Percentiles rank a stretch among this genome's conserved stretches.
phyloP scores from a whole-genome alignment of 2,797 vertebrate species.

The Scyliorhinus canicula region DNA sequence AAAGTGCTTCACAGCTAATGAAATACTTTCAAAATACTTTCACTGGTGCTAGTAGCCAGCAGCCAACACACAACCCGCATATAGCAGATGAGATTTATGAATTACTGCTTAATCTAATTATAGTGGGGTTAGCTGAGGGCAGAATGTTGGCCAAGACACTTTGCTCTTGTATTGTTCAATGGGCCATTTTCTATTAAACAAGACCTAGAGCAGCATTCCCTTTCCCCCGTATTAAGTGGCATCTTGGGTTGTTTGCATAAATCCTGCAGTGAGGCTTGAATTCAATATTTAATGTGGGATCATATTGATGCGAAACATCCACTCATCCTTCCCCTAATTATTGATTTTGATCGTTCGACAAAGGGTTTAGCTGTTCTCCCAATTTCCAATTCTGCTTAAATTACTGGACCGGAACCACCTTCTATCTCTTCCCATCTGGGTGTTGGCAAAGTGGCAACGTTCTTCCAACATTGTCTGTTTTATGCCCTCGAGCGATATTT shows the following conservation, averaged over 20 bases:
- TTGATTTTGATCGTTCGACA: not conserved
- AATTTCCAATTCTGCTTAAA: not conserved
- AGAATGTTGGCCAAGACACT: not conserved
- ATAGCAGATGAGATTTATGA: too few relatives aligned
- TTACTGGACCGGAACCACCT: not conserved
- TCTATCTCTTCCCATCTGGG: not conserved
- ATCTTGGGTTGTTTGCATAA: not conserved
- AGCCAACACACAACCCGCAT: not conserved
- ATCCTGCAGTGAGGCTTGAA: not conserved
- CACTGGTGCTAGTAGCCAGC: not conserved
- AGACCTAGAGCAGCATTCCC: not conserved
- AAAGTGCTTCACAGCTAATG: not conserved
- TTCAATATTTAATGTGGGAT: not conserved
- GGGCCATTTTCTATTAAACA: not conserved
- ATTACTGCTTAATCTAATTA: not conserved
- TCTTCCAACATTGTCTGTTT: not conserved
- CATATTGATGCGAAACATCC: not conserved
- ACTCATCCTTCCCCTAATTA: not conserved
- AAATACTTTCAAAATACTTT: not conserved
- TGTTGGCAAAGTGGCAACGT: not conserved
- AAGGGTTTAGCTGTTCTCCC: not conserved
- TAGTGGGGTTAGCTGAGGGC: not conserved
- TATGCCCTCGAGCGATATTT: not conserved
- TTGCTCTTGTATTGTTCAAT: not conserved
- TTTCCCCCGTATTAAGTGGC: not conserved